These are phyloP conservation scores for Leptodirus hochenwartii DNA, from an alignment of 2,888 invertebrate species.

Conservation along the genomic window DNA sequence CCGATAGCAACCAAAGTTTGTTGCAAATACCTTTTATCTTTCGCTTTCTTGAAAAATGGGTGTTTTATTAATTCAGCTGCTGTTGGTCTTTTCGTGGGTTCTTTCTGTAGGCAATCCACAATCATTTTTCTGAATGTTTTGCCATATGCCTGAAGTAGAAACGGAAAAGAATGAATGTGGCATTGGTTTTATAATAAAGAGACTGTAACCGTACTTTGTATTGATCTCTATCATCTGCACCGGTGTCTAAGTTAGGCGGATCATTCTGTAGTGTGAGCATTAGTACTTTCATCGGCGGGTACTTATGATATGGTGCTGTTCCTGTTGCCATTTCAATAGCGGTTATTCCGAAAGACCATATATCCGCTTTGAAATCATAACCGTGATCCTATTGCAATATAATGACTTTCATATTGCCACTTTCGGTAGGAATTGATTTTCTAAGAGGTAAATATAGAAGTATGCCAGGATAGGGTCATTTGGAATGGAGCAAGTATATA, in stretches of 20 bases:
- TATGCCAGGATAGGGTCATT: too few species aligned
- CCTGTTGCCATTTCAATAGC: constrained; percentile 98
- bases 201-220: constrained; percentile 52
- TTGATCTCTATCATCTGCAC: constrained; percentile 91
- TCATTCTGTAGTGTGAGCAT: constrained; percentile 98
- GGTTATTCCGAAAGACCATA: constrained; percentile 89
- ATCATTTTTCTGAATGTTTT: constrained; percentile 97
- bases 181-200: background rate
- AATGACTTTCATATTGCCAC: too few species aligned
- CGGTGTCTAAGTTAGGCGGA: constrained; percentile 89
- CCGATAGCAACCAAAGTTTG: constrained; percentile 72
- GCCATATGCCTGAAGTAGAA: constrained; percentile 51
- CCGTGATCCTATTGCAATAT: constrained; percentile 78
- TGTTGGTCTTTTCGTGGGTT: constrained; percentile 84
- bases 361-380: constrained; percentile 95
- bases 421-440: too few species aligned
- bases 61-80: constrained; percentile 92
- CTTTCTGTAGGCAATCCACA: constrained; percentile 89
- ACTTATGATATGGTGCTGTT: constrained; percentile 97
- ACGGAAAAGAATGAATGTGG: background rate
- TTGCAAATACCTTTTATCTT: constrained; percentile 76
- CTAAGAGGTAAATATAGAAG: too few species aligned
- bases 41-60: constrained; percentile 95
- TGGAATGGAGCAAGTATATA: too few species aligned
- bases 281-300: constrained; percentile 97